Evolutionary conservation across 1,140 invertebrate genomes (phyloP), one percentile per base, ranked within the genome.

Genomic region (Tribolium madens): DNA sequence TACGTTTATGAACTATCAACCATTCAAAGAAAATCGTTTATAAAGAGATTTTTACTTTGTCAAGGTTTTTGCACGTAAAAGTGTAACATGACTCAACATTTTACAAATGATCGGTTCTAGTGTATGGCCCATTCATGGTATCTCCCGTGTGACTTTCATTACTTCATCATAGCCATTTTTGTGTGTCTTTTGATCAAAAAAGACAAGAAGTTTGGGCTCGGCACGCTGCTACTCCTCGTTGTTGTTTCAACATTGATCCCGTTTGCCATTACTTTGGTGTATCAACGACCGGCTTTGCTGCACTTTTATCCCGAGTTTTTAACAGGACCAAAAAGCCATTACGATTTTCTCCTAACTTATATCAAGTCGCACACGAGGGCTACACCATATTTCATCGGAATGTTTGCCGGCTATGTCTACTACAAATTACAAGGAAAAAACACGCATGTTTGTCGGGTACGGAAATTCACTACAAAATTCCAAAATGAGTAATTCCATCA

Each of bases 91-190:
- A 64, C 17, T 64, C 57, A 64, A 26, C 57, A 64, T 10, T 42
- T 4, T 42, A 42, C 9, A 42, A 42, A 9, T 42, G 36, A 10
- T 42, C n/a, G n/a, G 7, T 89, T 87, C 47, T 84, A 91, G 92
- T 94, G 93, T 82, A 89, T 93, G 87, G 87, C 90, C 0, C 89
- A 91, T 82, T 89, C 91, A 0, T 95, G 93, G 93, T 95, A 93
- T 84, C 87, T 95, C 47, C 91, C 93, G 0, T 92, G 92, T 77
- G 94, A 95, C 83, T 92, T 93, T 84, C 93, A 94, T 84, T 92
- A 91, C 81, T 93, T 92, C 82, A 84, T 92, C 21, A 82, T 92
- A 0, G 88, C 91, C 0, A 86, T 92, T 1, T 79, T 92, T 0
- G 81, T 92, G 14, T 87, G 89, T 60, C 85, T 88, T 17, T 79